These are phyloP conservation scores for Apteryx mantelli DNA, from an alignment of 2,113 vertebrate genomes.

Conservation along the genomic window DNA sequence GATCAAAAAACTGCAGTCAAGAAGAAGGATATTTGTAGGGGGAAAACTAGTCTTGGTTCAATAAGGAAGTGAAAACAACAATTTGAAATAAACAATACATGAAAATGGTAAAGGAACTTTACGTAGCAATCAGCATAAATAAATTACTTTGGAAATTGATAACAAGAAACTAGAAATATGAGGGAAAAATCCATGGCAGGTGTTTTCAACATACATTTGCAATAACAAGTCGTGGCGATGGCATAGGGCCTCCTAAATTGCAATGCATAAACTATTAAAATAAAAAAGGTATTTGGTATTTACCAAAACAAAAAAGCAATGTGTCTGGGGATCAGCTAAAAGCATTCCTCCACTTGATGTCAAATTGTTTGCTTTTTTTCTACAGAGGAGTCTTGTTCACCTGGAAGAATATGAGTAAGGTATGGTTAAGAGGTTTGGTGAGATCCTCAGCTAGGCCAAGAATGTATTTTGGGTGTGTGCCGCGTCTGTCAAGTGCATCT, in stretches of 20 bases:
- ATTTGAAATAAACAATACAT: not conserved
- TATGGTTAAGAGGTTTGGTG: not conserved
- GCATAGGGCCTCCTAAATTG: not conserved
- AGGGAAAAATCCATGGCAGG: not conserved
- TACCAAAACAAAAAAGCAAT: not conserved
- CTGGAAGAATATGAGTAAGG: not conserved
- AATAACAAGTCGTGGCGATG: not conserved
- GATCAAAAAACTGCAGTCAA: not conserved
- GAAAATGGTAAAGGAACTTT: not conserved
- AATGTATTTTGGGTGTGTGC: not conserved
- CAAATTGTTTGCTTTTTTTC: not conserved
- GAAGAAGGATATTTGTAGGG: not conserved
- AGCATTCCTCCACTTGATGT: not conserved
- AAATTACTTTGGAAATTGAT: not conserved
- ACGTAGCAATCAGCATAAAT: not conserved
- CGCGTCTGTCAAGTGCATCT: not conserved
- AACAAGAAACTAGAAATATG: not conserved
- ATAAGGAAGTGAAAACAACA: not conserved
- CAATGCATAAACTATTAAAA: not conserved
- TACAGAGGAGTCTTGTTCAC: not conserved
- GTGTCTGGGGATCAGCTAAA: not conserved
- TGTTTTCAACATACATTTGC: not conserved
- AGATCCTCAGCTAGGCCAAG: not conserved
- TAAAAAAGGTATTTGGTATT: not conserved
- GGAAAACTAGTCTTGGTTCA: not conserved